Evolutionary conservation across 2,888 invertebrate genomes (phyloP).

Genomic region (Zygothrica quintamaculata): DNA sequence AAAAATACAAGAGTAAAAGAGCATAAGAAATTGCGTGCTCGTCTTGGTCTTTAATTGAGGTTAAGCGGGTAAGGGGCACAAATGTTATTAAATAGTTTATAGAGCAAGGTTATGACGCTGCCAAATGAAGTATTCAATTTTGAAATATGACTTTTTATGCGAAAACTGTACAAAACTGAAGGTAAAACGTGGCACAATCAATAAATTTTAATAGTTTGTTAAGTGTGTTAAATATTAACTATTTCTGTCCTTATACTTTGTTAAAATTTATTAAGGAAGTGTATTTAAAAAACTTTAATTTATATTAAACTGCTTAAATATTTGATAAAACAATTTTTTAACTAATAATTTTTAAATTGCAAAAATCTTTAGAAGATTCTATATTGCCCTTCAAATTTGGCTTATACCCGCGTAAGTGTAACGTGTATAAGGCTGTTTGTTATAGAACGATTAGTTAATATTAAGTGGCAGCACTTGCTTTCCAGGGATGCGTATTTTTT

Average conservation of each 20-base stretch:
- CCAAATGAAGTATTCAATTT: conserved; percentile 31
- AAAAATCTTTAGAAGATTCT: no score
- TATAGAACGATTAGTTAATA: background rate
- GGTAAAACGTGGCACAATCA: conserved; percentile 23
- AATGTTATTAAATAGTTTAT: conserved; percentile 66
- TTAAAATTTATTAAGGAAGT: no score
- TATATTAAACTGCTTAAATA: no score
- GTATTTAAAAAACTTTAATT: no score
- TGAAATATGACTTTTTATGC: conserved; percentile 50
- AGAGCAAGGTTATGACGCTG: conserved; percentile 60
- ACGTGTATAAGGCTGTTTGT: conserved; percentile 5
- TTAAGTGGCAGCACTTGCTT: conserved; percentile 21
- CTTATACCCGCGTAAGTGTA: no score
- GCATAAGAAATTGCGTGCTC: conserved; percentile 51
- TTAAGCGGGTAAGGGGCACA: conserved; percentile 46
- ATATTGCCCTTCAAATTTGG: no score
- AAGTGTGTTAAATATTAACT: background rate
- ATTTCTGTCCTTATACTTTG: no score
- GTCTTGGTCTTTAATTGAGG: conserved; percentile 57
- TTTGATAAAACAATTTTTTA: no score
- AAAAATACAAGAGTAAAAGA: conserved; percentile 9
- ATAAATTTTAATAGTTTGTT: background rate
- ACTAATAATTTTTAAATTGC: no score
- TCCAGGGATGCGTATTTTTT: conserved; percentile 8
- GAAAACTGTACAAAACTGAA: conserved; percentile 24